phyloP scores from a whole-genome alignment of 2,113 vertebrate species.

The Desmodus rotundus region DNA sequence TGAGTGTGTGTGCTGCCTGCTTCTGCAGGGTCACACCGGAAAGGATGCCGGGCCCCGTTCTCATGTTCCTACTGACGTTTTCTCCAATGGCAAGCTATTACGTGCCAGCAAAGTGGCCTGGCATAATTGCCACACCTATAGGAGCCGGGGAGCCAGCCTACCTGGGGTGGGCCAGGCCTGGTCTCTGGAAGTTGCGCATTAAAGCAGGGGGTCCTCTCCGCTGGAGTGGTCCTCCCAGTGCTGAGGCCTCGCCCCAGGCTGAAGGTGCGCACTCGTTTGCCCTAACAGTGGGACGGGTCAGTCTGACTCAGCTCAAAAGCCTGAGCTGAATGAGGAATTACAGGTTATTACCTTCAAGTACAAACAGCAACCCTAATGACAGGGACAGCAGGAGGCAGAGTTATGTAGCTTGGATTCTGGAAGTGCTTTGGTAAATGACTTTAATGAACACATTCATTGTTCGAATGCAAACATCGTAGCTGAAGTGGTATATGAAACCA shows the following conservation, averaged over 20 bases:
- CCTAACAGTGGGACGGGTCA: background rate
- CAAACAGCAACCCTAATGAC: conserved; percentile 46
- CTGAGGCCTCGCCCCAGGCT: background rate
- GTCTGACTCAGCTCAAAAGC: conserved; percentile 22
- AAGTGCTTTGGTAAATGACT: conserved; percentile 66
- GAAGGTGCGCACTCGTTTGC: background rate
- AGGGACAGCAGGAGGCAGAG: conserved; percentile 30
- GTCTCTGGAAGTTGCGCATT: background rate
- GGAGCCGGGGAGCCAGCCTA: background rate
- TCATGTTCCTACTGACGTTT: background rate
- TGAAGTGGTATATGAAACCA: background rate
- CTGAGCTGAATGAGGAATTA: conserved; percentile 36
- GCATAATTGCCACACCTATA: background rate
- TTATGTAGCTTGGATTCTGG: background rate
- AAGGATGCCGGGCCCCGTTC: background rate
- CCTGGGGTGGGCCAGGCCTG: background rate
- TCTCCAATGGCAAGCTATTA: background rate
- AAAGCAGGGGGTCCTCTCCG: background rate
- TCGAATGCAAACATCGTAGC: conserved; percentile 39
- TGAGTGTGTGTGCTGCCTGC: background rate
- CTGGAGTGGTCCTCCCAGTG: background rate
- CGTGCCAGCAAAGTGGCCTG: background rate
- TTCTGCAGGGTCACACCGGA: background rate
- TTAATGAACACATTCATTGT: conserved; percentile 46
- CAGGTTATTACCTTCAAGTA: conserved; percentile 65